These are phyloP conservation scores for Xenopus borealis DNA, from an alignment of 2,113 vertebrate genomes.

Conservation along the genomic window DNA sequence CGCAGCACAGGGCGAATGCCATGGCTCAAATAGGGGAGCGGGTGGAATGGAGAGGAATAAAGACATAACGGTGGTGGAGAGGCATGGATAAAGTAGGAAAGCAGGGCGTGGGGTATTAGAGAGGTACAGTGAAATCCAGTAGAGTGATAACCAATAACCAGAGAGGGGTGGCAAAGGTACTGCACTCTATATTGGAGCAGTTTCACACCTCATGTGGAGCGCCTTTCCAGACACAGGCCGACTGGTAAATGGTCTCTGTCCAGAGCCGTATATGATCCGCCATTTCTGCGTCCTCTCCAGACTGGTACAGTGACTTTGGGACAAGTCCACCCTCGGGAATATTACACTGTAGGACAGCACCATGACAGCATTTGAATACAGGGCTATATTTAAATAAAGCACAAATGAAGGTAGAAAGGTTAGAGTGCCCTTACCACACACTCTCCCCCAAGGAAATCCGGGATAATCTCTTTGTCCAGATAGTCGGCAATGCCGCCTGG, in stretches of 20 bases:
- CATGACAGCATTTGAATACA: no score
- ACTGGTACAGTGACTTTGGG: slow-evolving; percentile 75
- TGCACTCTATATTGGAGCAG: no score
- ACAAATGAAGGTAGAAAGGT: not conserved
- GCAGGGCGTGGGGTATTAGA: no score
- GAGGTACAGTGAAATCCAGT: no score
- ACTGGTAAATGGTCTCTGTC: slow-evolving; percentile 78
- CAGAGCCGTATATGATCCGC: slow-evolving; percentile 70
- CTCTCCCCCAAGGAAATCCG: slow-evolving; percentile 79
- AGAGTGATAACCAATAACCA: no score
- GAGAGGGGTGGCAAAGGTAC: no score
- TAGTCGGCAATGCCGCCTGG: slow-evolving; percentile 77
- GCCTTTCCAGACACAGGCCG: slow-evolving; percentile 68
- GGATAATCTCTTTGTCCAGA: slow-evolving; percentile 72
- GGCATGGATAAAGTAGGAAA: no score
- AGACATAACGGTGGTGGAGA: no score
- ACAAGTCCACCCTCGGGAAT: slow-evolving; percentile 78
- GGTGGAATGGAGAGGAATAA: no score
- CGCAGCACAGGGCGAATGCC: no score
- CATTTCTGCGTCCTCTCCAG: slow-evolving; percentile 64
- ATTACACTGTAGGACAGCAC: slow-evolving; percentile 62
- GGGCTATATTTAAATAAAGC: no score
- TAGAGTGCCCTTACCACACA: slow-evolving; percentile 67
- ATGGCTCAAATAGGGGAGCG: no score
- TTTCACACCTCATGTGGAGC: slow-evolving; percentile 72